Evolutionary conservation across 2,888 invertebrate species (phyloP).

Genomic region (Drosophila antonietae): DNA sequence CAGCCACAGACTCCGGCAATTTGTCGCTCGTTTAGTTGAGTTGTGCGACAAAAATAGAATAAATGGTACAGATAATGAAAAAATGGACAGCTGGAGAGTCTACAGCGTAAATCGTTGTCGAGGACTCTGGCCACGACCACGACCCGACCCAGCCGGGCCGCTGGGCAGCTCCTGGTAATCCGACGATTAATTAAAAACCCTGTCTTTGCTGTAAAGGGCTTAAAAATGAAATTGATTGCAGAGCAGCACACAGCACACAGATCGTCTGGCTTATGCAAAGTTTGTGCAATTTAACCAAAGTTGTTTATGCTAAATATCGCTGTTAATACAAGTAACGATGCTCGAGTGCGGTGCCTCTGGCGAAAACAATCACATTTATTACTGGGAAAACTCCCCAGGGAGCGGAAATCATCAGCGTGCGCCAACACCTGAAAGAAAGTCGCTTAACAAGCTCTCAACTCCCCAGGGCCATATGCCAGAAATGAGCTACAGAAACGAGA

Average conservation of each 20-base stretch:
- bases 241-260: constrained; percentile 28
- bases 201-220: constrained; percentile 80
- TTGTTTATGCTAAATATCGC: constrained; percentile 63
- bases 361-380: constrained; percentile 76
- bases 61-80: constrained; percentile 76
- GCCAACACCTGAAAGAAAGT: constrained; percentile 63
- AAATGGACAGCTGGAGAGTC: constrained; percentile 68
- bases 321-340: constrained; percentile 57
- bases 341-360: constrained; percentile 36
- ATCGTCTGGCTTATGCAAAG: constrained; percentile 63
- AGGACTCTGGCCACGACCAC: constrained; percentile 38
- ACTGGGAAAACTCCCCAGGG: constrained; percentile 62
- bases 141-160: neutral
- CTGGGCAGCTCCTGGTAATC: constrained; percentile 70
- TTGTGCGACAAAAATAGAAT: constrained; percentile 79
- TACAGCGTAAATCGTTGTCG: constrained; percentile 60
- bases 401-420: constrained; percentile 61
- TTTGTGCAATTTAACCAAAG: constrained; percentile 65
- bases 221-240: constrained; percentile 78
- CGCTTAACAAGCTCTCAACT: constrained; percentile 68
- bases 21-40: constrained; percentile 81
- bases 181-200: constrained; percentile 83
- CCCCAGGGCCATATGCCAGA: constrained; percentile 67
- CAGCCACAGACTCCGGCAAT: constrained; percentile 62
- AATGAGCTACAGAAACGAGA: constrained; percentile 47